phyloP scores from a whole-genome alignment of 2,113 vertebrate species.

The Calonectris borealis region DNA sequence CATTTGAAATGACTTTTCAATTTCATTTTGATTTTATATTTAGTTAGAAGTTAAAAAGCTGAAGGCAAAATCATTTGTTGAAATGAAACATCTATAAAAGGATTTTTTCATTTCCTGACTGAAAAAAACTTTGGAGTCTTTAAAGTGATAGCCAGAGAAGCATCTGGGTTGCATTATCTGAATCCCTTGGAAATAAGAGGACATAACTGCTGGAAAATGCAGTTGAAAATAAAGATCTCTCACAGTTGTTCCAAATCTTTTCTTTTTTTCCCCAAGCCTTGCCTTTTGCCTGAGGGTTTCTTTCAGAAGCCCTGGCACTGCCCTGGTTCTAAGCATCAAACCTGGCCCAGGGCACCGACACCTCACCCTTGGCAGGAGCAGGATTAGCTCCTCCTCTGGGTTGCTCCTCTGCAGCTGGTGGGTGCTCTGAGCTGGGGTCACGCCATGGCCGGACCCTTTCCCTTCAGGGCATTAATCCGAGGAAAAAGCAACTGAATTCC shows the following conservation, averaged over 20 bases:
- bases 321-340: background rate
- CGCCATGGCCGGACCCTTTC: background rate
- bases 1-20: background rate
- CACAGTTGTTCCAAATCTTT: background rate
- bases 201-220: background rate
- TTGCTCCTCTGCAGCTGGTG: background rate
- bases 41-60: background rate
- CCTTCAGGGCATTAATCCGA: background rate
- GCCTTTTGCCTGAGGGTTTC: background rate
- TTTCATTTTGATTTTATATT: background rate
- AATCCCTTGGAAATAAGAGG: slow-evolving; percentile 5
- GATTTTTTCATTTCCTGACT: slow-evolving; percentile 37
- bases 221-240: background rate
- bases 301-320: background rate
- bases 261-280: background rate
- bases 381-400: background rate
- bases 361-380: background rate
- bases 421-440: background rate
- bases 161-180: slow-evolving; percentile 16
- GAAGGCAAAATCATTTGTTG: background rate
- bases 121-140: background rate
- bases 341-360: fast-evolving
- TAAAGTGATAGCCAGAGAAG: slow-evolving; percentile 12
- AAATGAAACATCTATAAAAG: background rate
- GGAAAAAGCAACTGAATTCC: background rate